Evolutionary conservation across 2,888 invertebrate species (phyloP), one percentile per base, ranked within the genome.

Genomic region (Eudasyphora cyanicolor): DNA sequence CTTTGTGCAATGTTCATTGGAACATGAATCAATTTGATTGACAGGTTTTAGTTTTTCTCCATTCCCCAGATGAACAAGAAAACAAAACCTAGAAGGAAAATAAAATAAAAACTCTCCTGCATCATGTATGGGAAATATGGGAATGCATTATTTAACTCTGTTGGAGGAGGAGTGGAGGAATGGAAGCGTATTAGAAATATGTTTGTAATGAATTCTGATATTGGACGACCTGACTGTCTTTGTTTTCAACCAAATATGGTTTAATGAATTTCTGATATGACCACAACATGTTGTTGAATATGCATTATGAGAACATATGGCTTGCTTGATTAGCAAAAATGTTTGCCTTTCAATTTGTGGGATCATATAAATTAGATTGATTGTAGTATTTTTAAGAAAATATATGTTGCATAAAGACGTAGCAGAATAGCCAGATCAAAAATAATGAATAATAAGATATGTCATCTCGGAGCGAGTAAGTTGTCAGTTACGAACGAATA

Each of bases 1-100:
- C 35, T 4, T 38, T 38, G 54, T 49, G 8, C 12, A 42, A 24
- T 24, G 32, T 60, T 71, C 77, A 81, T 19, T 81, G 70, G 51
- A 67, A 60, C 78, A 84, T 78, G 75, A 84, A 84, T 84, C 81
- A 81, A 81, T 67, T 71, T 81, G 81, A 84, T 81, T 84, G 81
- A 78, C 81, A 81, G 78, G 75, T 76, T 54, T 71, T 49, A 64
- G 49, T 62, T 78, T 79, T 77, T 38, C 24, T 62, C 27, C 38
- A 35, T 32, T 32, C 32, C 32, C 5, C 10, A 1, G 38, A 64
- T 35, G 32, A 62, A 32, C 62, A 62, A 60, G n/a, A 62, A 17
- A n/a, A n/a, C n/a, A n/a, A n/a, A n/a, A n/a, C n/a, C n/a, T n/a
- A n/a, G 32, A 29, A 32, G 32, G n/a, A n/a, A n/a, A n/a, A n/a